Evolutionary conservation across 2,888 invertebrate genomes (phyloP), one percentile per base, ranked within the genome.

Genomic region (Acrocyrtus sp.): DNA sequence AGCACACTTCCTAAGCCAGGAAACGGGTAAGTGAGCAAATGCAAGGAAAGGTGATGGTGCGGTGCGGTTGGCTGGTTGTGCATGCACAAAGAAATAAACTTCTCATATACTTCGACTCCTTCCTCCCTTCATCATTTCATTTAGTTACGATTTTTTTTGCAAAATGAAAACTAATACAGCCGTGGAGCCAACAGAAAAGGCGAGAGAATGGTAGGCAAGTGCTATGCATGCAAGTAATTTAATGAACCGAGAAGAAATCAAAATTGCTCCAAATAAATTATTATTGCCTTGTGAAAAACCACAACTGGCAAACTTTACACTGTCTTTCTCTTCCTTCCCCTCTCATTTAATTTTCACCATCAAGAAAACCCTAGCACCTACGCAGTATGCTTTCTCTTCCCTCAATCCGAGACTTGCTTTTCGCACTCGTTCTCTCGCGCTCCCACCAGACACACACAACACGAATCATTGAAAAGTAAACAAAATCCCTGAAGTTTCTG

Each of bases 241-340:
- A 56, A 56, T 56, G 56, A 56, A 56, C 6, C 56, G 21, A 39
- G 21, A 41, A 24, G 56, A 41, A 56, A 56, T 56, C 56, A 56
- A 56, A 34, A 56, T 34, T 12, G 34, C 34, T 8, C 34, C 34
- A 34, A 34, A 34, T 34, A 34, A 34, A 34, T 34, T 34, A 34
- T 34, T 34, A 34, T 34, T 39, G 56, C 22, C 56, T 56, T 56
- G 56, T 39, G 56, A 41, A 56, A 34, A 56, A 56, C 56, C 56
- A 21, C 56, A 56, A 41, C 56, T 56, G 56, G 41, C 15, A 17
- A 12, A 3, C 21, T 26, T 15, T 26, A 8, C 12, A 34, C 34
- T 34, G 12, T 34, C 34, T 34, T 4, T 17, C 47, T 47, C 41
- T 41, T 41, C 41, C 41, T 41, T 41, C 41, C 41, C 17, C 41